Percentiles rank a stretch among this genome's conserved stretches.
phyloP scores from a whole-genome alignment of 92 coral and sea anemone species.

The Porites lobata region DNA sequence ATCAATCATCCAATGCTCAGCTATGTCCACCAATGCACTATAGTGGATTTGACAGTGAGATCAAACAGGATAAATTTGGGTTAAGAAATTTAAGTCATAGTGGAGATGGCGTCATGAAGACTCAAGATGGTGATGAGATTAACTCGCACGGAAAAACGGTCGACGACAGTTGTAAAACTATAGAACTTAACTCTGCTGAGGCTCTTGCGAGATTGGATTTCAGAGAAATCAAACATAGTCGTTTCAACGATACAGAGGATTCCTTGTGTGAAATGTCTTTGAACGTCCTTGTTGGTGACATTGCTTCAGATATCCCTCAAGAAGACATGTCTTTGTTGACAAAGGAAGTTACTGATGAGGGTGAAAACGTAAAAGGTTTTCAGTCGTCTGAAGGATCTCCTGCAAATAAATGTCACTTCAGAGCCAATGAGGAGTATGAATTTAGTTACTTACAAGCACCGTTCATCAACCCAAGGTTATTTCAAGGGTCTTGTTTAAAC shows the following conservation, averaged over 20 bases:
- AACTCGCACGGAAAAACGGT: neutral
- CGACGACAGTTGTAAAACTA: neutral
- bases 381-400: neutral
- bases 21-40: neutral
- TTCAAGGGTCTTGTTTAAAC: conserved; percentile 11
- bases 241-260: neutral
- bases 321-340: neutral
- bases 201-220: neutral
- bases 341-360: neutral
- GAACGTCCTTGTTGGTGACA: neutral
- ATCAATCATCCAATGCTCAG: neutral
- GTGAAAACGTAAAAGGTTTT: no score
- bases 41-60: neutral
- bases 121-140: neutral
- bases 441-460: conserved; percentile 14
- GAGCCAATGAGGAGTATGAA: neutral
- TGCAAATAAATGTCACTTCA: neutral
- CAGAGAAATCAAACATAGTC: neutral
- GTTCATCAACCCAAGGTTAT: conserved; percentile 19
- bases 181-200: neutral
- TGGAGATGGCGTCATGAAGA: neutral
- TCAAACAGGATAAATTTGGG: neutral
- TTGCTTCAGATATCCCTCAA: neutral
- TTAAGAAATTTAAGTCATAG: neutral
- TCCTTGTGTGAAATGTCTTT: neutral